Evolutionary conservation across 2,888 invertebrate genomes (phyloP).

Genomic region (Iselma pallidipennis): DNA sequence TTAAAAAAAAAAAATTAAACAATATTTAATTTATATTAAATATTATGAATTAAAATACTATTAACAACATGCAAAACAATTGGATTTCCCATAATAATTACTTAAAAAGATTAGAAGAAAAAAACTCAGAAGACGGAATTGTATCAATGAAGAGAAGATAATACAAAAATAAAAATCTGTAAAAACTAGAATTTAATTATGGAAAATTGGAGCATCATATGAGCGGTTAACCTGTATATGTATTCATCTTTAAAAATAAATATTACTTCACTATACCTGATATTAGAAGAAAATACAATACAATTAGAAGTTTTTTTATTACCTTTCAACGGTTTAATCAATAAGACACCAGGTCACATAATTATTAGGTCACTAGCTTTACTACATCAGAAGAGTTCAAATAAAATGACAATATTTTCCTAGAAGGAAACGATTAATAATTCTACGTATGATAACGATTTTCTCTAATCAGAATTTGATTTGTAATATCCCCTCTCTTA

Average conservation of each 20-base stretch:
- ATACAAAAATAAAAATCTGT: neutral
- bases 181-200: neutral
- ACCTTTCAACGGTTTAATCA: neutral
- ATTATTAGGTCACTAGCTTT: conserved; percentile 17
- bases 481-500: neutral
- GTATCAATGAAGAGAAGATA: neutral
- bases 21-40: neutral
- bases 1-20: neutral
- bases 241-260: conserved; percentile 27
- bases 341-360: neutral
- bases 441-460: conserved; percentile 20
- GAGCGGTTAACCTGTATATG: conserved; percentile 4
- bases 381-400: conserved; percentile 13
- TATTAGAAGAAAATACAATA: conserved; percentile 13
- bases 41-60: conserved; percentile 2
- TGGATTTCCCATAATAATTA: conserved; percentile 6
- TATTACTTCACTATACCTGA: conserved; percentile 17
- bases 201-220: conserved; percentile 6
- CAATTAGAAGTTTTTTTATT: conserved; percentile 6
- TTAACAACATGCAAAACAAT: conserved; percentile 5
- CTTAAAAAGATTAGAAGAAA: neutral
- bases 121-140: neutral
- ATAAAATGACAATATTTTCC: conserved; percentile 21
- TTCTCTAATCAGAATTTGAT: conserved; percentile 11
- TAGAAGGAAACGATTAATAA: conserved; percentile 13